phyloP scores from a whole-genome alignment of 2,888 invertebrate genomes.

The Agrochola circellaris region DNA sequence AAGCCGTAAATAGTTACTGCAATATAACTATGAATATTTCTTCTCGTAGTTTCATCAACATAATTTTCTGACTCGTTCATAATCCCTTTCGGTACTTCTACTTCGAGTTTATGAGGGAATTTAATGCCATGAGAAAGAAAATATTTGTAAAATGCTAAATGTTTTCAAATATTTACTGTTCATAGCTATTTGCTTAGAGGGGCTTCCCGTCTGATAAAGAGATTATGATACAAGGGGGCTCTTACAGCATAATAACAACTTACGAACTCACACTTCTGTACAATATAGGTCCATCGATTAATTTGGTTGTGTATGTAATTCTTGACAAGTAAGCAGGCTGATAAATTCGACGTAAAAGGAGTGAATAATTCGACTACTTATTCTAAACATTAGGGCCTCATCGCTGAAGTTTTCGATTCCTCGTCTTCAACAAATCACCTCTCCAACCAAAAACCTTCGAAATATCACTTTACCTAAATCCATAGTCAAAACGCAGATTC shows the following conservation, averaged over 20 bases:
- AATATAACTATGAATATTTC: background rate
- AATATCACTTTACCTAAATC: too few relatives aligned
- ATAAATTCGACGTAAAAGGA: background rate
- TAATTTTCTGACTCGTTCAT: background rate
- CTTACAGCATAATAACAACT: slow-evolving; percentile 2
- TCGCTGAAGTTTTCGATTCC: background rate
- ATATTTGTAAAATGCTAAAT: slow-evolving; percentile 25
- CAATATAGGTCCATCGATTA: background rate
- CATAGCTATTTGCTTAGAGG: slow-evolving; percentile 24
- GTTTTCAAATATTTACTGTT: slow-evolving; percentile 45
- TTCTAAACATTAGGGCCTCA: too few relatives aligned
- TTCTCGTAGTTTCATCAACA: background rate
- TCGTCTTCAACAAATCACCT: background rate
- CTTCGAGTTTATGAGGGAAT: background rate
- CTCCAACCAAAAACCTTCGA: background rate
- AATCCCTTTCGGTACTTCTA: background rate
- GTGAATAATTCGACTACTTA: background rate
- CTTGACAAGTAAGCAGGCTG: background rate
- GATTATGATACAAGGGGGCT: slow-evolving; percentile 35
- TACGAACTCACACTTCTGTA: background rate
- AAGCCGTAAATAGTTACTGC: background rate
- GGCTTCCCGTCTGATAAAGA: slow-evolving; percentile 37
- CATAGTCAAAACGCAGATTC: background rate
- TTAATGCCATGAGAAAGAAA: slow-evolving; percentile 1
- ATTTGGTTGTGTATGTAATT: background rate